Conservation (phyloP, 2,797 vertebrate genomes). For the Momotus momota region DNA sequence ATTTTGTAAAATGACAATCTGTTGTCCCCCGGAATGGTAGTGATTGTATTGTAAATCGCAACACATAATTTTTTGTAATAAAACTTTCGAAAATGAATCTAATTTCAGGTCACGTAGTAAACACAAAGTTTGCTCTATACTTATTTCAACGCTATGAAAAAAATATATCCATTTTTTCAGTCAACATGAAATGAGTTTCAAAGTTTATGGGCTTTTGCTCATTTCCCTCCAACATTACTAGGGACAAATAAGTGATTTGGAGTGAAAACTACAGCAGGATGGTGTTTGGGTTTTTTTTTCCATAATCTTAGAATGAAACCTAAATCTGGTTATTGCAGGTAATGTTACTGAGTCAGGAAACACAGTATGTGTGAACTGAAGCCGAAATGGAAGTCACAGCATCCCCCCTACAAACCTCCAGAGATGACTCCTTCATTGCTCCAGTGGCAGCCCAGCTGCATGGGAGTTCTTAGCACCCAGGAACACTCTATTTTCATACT, state of each 20-base stretch:
- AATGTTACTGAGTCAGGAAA: not conserved
- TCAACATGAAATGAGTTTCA: slow-evolving; percentile 17
- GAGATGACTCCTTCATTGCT: not conserved
- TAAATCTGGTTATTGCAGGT: not conserved
- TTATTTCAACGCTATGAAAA: not conserved
- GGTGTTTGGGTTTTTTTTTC: not conserved
- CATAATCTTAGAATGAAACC: not conserved
- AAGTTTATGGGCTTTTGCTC: slow-evolving; percentile 19
- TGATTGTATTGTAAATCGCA: not conserved
- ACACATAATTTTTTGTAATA: not conserved
- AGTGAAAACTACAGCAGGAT: not conserved
- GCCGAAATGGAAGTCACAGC: not conserved
- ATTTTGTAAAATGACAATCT: not conserved
- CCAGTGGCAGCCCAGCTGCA: not conserved
- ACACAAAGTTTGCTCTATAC: not conserved
- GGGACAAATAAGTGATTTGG: slow-evolving; percentile 4
- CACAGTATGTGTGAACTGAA: not conserved
- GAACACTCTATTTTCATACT: slow-evolving; percentile 6
- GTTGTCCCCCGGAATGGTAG: not conserved
- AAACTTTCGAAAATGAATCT: slow-evolving; percentile 9
- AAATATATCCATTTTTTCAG: not conserved
- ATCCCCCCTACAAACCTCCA: not conserved
- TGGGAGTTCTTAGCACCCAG: slow-evolving; percentile 21
- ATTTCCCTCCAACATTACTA: not conserved
- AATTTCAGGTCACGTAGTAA: not conserved